Evolutionary conservation across 2,888 invertebrate species (phyloP).

Genomic region (Maniola hyperantus): DNA sequence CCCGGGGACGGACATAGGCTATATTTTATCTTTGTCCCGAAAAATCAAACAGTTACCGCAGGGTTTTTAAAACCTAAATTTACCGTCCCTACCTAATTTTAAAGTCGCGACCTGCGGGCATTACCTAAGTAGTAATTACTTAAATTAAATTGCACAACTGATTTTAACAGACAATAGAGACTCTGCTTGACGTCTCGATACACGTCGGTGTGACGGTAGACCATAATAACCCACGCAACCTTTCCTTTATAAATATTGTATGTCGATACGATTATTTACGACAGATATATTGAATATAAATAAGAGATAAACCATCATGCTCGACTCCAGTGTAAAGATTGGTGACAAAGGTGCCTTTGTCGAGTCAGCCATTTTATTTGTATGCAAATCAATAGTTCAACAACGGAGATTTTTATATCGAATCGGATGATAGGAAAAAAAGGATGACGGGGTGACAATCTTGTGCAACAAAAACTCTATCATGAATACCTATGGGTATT

Average conservation of each 20-base stretch:
- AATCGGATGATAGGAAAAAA: conserved; percentile 47
- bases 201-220: conserved; percentile 49
- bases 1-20: too few relatives aligned
- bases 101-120: too few relatives aligned
- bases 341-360: conserved; percentile 75
- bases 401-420: conserved; percentile 56
- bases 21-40: too few relatives aligned
- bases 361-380: conserved; percentile 77
- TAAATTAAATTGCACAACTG: neutral
- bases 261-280: conserved; percentile 76
- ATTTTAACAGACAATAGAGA: neutral
- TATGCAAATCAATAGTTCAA: conserved; percentile 71
- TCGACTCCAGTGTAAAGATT: conserved; percentile 70
- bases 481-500: too few relatives aligned
- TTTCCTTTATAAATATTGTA: conserved; percentile 78
- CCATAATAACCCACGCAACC: conserved; percentile 67
- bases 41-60: too few relatives aligned
- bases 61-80: too few relatives aligned
- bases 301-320: conserved; percentile 74
- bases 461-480: neutral
- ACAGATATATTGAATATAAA: conserved; percentile 78
- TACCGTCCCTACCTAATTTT: too few relatives aligned
- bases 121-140: too few relatives aligned
- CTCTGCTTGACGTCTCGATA: conserved; percentile 30
- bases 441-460: conserved; percentile 16